Percentiles rank a stretch among this genome's conserved stretches.
Conservation (phyloP, 2,888 invertebrate genomes). For the Eubasilissa splendida region DNA sequence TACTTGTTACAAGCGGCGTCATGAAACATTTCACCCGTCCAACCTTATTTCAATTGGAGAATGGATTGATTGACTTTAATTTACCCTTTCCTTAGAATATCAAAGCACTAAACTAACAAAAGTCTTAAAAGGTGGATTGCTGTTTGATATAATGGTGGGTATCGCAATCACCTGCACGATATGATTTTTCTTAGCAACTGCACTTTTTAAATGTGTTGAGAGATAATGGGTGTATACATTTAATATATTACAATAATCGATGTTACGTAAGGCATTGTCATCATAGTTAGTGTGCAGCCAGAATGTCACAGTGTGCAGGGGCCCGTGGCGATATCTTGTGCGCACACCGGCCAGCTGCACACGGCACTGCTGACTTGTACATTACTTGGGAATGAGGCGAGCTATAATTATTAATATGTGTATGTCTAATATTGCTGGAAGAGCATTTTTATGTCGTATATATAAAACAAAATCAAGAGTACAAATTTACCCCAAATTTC, state of each 20-base stretch:
- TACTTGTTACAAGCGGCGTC: not conserved
- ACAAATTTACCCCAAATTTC: constrained; percentile 71
- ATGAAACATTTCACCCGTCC: constrained; percentile 39
- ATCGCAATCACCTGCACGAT: constrained; percentile 57
- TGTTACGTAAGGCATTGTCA: constrained; percentile 56
- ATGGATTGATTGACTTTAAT: constrained; percentile 14
- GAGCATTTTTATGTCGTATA: constrained; percentile 57
- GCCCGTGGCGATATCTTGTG: not conserved
- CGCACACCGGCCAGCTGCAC: not conserved
- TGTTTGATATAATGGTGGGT: constrained; percentile 57
- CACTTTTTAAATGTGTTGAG: constrained; percentile 59
- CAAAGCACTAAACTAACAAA: constrained; percentile 51
- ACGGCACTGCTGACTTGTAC: constrained; percentile 24
- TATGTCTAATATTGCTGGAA: constrained; percentile 57
- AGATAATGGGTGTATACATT: constrained; percentile 58
- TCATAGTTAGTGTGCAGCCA: constrained; percentile 4
- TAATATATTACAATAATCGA: constrained; percentile 58
- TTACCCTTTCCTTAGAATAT: constrained; percentile 47
- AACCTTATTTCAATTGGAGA: constrained; percentile 33
- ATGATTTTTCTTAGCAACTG: constrained; percentile 59
- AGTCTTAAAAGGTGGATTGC: constrained; percentile 53
- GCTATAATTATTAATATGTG: constrained; percentile 53
- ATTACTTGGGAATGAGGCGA: constrained; percentile 32
- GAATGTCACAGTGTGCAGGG: not conserved
- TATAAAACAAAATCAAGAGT: constrained; percentile 63